These are phyloP conservation scores for Dasyurus viverrinus DNA, from an alignment of 2,113 vertebrate species.

Conservation along the genomic window DNA sequence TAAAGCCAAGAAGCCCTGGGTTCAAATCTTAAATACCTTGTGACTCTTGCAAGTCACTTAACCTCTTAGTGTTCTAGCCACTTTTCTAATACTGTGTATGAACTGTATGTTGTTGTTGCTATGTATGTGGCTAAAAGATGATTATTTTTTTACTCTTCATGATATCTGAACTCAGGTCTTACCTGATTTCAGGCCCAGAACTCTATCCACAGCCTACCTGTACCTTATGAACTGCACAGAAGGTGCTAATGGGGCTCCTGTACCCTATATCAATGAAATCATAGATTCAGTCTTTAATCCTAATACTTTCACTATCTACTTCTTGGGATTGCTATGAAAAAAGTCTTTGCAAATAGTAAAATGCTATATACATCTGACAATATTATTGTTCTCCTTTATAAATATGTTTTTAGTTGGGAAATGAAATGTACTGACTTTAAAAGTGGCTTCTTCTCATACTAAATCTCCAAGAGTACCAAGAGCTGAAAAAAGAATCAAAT, in stretches of 20 bases:
- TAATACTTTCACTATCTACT: not conserved
- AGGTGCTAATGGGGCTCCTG: not conserved
- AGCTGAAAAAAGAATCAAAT: not conserved
- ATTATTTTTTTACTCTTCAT: not conserved
- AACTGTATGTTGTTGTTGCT: not conserved
- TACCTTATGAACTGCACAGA: not conserved
- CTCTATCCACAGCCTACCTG: not conserved
- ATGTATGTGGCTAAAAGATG: no score
- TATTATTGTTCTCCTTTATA: not conserved
- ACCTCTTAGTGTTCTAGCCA: not conserved
- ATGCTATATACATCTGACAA: not conserved
- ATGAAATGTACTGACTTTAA: not conserved
- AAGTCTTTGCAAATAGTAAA: not conserved
- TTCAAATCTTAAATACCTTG: not conserved
- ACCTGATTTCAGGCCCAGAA: not conserved
- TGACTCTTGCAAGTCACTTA: not conserved
- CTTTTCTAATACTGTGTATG: not conserved
- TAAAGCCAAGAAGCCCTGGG: not conserved
- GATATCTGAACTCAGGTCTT: not conserved
- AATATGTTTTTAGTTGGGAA: not conserved
- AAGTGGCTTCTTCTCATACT: not conserved
- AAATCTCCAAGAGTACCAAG: not conserved
- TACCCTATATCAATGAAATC: not conserved
- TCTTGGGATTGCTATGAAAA: not conserved
- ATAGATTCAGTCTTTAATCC: not conserved